Percentiles rank a stretch among this genome's conserved stretches.
phyloP scores from a whole-genome alignment of 2,888 invertebrate species.

The Thysanoteuthis rhombus region DNA sequence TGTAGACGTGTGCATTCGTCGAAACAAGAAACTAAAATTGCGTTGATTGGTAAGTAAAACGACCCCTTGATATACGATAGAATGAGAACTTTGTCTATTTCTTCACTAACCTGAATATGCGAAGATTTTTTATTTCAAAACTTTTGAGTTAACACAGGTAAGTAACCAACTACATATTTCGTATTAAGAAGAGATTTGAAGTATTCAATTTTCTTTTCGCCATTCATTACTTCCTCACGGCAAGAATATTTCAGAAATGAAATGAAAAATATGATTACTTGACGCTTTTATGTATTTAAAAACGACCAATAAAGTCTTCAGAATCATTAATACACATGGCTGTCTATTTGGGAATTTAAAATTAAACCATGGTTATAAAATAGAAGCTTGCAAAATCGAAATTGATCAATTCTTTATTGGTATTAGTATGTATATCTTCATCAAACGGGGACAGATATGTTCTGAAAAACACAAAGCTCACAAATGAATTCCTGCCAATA shows the following conservation, averaged over 20 bases:
- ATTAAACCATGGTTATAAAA: no score
- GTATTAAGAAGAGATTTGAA: background rate
- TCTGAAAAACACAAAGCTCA: no score
- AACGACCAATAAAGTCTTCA: background rate
- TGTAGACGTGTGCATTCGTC: background rate
- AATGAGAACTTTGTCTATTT: background rate
- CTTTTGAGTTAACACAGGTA: background rate
- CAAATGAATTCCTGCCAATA: no score
- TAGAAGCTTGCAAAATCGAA: no score
- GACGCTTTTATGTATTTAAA: background rate
- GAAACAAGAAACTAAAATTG: background rate
- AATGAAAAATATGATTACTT: background rate
- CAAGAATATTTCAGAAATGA: no score
- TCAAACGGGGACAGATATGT: no score
- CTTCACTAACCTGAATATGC: background rate
- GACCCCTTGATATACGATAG: background rate
- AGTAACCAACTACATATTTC: background rate
- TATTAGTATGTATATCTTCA: no score
- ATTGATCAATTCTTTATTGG: no score
- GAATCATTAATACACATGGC: background rate
- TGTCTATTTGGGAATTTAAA: no score
- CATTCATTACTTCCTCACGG: background rate
- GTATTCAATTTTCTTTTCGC: background rate
- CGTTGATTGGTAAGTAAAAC: background rate
- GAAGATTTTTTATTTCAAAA: background rate